phyloP scores from a whole-genome alignment of 2,113 vertebrate genomes.

The Melanotaenia duboulayi region DNA sequence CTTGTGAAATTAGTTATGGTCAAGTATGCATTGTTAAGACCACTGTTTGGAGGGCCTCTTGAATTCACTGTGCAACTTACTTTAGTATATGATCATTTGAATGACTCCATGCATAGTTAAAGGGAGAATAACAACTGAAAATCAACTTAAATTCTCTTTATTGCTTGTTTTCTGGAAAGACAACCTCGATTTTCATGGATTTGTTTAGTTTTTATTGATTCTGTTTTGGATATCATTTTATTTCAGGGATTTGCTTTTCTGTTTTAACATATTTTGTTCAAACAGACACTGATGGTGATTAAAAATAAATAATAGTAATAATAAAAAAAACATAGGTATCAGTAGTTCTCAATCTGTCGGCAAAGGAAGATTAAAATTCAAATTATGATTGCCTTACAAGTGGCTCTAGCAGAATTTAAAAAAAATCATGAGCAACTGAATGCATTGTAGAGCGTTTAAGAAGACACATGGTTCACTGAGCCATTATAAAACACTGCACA shows the following conservation, averaged over 20 bases:
- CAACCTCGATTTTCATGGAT: constrained; percentile 35
- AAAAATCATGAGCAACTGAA: not conserved
- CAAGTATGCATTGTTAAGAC: constrained; percentile 51
- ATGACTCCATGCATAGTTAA: constrained; percentile 37
- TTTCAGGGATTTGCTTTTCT: constrained; percentile 6
- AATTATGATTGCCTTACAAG: not conserved
- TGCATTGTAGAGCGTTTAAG: not conserved
- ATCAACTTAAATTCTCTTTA: constrained; percentile 38
- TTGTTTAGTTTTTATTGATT: constrained; percentile 7
- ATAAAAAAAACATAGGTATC: not conserved
- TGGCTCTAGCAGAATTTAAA: constrained; percentile 6
- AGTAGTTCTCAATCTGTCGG: constrained; percentile 17
- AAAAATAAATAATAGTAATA: too few species aligned
- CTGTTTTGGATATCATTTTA: constrained; percentile 13
- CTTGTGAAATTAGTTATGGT: constrained; percentile 48
- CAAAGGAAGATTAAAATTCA: constrained; percentile 19
- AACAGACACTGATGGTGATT: constrained; percentile 10
- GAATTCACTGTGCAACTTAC: constrained; percentile 40
- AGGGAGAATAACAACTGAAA: constrained; percentile 38
- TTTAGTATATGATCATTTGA: constrained; percentile 39
- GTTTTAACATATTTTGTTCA: constrained; percentile 5
- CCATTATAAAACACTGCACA: constrained; percentile 15
- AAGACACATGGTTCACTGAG: constrained; percentile 7
- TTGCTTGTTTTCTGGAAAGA: constrained; percentile 29
- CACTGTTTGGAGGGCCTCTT: constrained; percentile 37